Conservation (phyloP, 2,888 invertebrate genomes). For the Colostygia pectinataria region DNA sequence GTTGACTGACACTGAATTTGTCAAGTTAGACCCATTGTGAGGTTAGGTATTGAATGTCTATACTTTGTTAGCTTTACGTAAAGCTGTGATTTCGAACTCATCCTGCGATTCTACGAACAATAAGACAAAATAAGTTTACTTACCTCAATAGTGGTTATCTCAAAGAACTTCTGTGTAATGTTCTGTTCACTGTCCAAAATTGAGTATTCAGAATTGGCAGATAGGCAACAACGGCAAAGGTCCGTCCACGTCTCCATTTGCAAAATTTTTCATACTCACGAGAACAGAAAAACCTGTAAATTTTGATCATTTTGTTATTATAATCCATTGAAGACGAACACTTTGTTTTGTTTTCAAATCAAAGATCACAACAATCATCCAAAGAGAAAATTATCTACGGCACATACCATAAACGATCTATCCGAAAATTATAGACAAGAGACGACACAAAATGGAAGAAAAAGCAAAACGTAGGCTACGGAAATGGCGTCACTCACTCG, state of each 20-base stretch:
- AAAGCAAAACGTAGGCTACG: conserved; percentile 15
- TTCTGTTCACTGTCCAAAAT: conserved; percentile 62
- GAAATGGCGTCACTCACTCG: conserved; percentile 13
- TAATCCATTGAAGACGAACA: conserved; percentile 67
- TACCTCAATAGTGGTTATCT: conserved; percentile 73
- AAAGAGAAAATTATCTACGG: conserved; percentile 83
- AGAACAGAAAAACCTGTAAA: conserved; percentile 64
- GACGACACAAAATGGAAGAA: conserved; percentile 71
- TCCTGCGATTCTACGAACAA: not conserved
- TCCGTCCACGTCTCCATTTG: conserved; percentile 76
- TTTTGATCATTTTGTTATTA: conserved; percentile 46
- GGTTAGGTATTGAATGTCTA: too few relatives aligned
- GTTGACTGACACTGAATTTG: too few relatives aligned
- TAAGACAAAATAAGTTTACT: conserved; percentile 8
- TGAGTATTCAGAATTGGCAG: conserved; percentile 69
- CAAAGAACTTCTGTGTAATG: conserved; percentile 63
- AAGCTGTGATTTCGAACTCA: not conserved
- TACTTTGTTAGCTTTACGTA: too few relatives aligned
- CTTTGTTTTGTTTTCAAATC: conserved; percentile 41
- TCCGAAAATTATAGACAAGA: conserved; percentile 79
- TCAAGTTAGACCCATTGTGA: too few relatives aligned
- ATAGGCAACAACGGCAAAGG: conserved; percentile 75
- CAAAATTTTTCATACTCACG: conserved; percentile 57
- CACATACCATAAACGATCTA: conserved; percentile 79
- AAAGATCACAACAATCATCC: conserved; percentile 68